Base-by-base conservation (phyloP, 1,140 invertebrate species). In the Anagrus nilaparvatae region DNA sequence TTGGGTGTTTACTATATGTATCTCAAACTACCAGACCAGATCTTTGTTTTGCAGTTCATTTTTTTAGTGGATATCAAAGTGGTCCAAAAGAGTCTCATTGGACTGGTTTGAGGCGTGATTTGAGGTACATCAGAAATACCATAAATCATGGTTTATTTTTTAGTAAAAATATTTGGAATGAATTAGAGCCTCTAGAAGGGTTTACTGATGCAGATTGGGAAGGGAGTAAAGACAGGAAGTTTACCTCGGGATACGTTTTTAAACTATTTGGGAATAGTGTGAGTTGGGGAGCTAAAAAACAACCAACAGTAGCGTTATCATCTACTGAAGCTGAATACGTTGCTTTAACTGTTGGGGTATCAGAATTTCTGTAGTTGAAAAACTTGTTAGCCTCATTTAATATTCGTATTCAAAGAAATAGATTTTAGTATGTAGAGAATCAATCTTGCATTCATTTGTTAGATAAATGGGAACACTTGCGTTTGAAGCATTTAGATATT, bases 291-390 rank as follows among this genome's bases (percentile, higher is more conserved):
- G 52, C 51, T 7, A 54, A 47, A 30, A 53, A 48, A 28, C 59
- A 62, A 17, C 40, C 48, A 10, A 43, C 17, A 10, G 44, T 57
- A 8, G 40, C 53, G n/a, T n/a, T n/a, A n/a, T n/a, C n/a, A n/a
- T n/a, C n/a, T n/a, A n/a, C n/a, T n/a, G n/a, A n/a, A n/a, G n/a
- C 54, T 8, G 57, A 62, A 29, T 59, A 56, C 36, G 49, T 60
- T 6, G 52, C 55, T 10, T 9, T 54, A 20, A 35, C 49, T 0
- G 17, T 17, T n/a, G 6, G n/a, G 8, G 14, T 13, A 4, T 17
- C n/a, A 4, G 35, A 38, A 14, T 27, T 25, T 14, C n/a, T 27
- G 14, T 38, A 16, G 35, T 10, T 38, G n/a, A 38, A 27, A 27
- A 38, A 17, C 27, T 12, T 38, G 9, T 17, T 38, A 16, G 8